Evolutionary conservation across 2,888 invertebrate species (phyloP).

Genomic region (Eupithecia inturbata): DNA sequence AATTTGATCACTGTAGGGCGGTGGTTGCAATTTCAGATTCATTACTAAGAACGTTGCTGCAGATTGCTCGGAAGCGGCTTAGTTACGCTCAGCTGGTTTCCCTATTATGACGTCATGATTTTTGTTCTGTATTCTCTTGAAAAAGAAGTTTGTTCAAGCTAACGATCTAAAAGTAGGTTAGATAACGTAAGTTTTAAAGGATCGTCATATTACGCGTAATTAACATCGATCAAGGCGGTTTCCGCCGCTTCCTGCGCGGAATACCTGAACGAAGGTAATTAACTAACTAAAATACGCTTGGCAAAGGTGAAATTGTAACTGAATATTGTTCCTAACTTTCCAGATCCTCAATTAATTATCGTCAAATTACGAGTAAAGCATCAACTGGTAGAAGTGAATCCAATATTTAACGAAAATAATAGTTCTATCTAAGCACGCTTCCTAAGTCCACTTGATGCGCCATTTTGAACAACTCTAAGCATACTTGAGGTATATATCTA

Average conservation of each 20-base stretch:
- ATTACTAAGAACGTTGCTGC: constrained; percentile 38
- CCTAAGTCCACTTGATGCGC: background rate
- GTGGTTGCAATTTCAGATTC: constrained; percentile 46
- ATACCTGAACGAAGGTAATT: too few relatives aligned
- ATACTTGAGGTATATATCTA: constrained; percentile 8
- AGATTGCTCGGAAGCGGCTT: constrained; percentile 36
- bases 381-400: background rate
- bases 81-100: constrained; percentile 28
- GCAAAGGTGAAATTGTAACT: background rate
- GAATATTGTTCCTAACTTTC: background rate
- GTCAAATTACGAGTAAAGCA: background rate
- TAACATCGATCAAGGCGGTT: too few relatives aligned
- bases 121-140: background rate
- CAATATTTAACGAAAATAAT: background rate
- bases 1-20: constrained; percentile 39
- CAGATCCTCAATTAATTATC: background rate
- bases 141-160: background rate
- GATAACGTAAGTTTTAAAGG: background rate
- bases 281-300: too few relatives aligned
- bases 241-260: too few relatives aligned
- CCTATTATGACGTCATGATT: constrained; percentile 21
- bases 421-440: constrained; percentile 2
- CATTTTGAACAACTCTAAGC: constrained; percentile 14
- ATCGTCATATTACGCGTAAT: background rate
- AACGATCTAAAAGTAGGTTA: background rate